A percentile compares a stretch with the other conserved stretches of the same genome.
These are phyloP conservation scores for Engystomops pustulosus DNA, from an alignment of 2,113 vertebrate genomes.

Conservation along the genomic window DNA sequence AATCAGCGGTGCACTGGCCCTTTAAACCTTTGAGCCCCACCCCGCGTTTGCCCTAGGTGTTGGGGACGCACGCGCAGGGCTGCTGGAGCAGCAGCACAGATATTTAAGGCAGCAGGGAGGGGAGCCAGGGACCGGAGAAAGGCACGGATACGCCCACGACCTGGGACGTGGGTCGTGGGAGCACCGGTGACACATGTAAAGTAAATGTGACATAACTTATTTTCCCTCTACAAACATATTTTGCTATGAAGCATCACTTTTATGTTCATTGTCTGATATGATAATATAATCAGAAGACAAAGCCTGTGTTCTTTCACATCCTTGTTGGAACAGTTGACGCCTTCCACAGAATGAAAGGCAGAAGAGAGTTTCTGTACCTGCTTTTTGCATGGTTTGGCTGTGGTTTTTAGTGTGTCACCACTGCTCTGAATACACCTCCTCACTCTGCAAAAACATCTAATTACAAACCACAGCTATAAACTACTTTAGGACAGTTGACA, in stretches of 20 bases:
- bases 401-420: conserved; percentile 30
- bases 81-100: too few species aligned
- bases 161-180: too few species aligned
- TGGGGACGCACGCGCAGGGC: too few species aligned
- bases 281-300: background rate
- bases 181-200: too few species aligned
- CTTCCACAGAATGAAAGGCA: background rate
- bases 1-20: too few species aligned
- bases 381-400: background rate
- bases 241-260: background rate
- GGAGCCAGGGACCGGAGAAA: too few species aligned
- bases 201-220: background rate
- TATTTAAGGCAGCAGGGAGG: too few species aligned
- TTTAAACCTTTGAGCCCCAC: too few species aligned
- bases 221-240: background rate
- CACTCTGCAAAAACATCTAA: background rate
- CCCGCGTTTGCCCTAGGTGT: too few species aligned
- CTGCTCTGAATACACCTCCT: conserved; percentile 42
- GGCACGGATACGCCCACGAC: too few species aligned
- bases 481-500: background rate
- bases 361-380: background rate
- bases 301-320: conserved; percentile 28
- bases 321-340: background rate
- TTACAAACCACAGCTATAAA: conserved; percentile 36
- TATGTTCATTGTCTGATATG: too few species aligned